phyloP scores from a whole-genome alignment of 2,888 invertebrate species.

The Chloroclystis v-ata region DNA sequence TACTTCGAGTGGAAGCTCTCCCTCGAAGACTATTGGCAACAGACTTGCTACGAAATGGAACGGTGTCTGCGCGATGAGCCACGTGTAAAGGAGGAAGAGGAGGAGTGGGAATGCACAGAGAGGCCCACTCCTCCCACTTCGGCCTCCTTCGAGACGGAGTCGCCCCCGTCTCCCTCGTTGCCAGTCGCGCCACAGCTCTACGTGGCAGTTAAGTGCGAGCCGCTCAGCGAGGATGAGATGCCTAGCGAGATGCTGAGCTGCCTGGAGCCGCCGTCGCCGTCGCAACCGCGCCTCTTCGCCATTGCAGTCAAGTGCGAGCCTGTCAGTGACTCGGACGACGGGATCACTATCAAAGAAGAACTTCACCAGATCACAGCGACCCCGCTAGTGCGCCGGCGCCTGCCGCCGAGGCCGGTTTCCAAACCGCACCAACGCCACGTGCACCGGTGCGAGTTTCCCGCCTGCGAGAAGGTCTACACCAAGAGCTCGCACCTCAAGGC shows the following conservation, averaged over 20 bases:
- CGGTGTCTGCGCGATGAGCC: conserved; percentile 96
- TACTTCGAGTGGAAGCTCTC: conserved; percentile 97
- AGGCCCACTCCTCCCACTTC: conserved; percentile 37
- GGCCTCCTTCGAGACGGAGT: neutral
- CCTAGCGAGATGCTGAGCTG: conserved; percentile 7
- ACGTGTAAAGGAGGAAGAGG: conserved; percentile 76
- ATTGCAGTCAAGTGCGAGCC: conserved; percentile 28
- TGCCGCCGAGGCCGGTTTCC: conserved; percentile 73
- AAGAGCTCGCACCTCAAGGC: conserved; percentile 98
- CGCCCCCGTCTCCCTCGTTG: conserved; percentile 7
- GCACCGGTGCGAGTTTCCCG: conserved; percentile 95
- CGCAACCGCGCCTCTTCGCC: conserved; percentile 32
- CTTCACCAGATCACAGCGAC: conserved; percentile 34
- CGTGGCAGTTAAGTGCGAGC: conserved; percentile 29
- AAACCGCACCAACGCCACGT: conserved; percentile 92
- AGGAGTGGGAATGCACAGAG: conserved; percentile 60
- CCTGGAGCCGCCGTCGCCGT: conserved; percentile 12
- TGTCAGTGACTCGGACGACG: conserved; percentile 21
- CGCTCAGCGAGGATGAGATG: conserved; percentile 21
- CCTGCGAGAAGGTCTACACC: conserved; percentile 97
- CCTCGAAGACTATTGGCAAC: conserved; percentile 98
- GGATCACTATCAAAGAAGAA: conserved; percentile 37
- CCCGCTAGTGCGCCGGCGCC: conserved; percentile 62
- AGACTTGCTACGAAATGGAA: conserved; percentile 99
- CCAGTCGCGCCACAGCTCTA: conserved; percentile 34